Conservation (phyloP, 2,797 vertebrate genomes). For the Poliocrania exsul region DNA sequence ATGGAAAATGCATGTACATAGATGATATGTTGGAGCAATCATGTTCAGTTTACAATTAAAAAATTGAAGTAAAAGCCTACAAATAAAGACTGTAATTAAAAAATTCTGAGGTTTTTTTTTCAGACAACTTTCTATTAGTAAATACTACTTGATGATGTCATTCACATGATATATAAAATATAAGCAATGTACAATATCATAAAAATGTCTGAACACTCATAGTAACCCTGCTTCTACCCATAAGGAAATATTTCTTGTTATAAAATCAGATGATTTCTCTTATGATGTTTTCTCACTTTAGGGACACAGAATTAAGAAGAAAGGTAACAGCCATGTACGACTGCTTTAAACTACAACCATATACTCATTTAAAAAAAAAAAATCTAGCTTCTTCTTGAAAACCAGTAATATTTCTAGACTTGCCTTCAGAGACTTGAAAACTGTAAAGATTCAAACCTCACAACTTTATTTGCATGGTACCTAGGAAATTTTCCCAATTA, state of each 20-base stretch:
- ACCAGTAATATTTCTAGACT: background rate
- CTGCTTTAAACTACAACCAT: background rate
- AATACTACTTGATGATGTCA: background rate
- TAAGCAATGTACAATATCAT: background rate
- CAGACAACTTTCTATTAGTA: background rate
- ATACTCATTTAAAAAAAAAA: too few species aligned
- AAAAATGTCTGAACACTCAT: background rate
- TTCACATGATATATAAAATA: background rate
- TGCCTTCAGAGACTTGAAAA: background rate
- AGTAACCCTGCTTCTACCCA: background rate
- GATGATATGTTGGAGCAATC: background rate
- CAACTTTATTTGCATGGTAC: background rate
- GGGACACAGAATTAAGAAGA: background rate
- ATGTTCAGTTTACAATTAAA: background rate
- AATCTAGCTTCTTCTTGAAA: background rate
- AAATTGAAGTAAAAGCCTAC: background rate
- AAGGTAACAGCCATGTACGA: background rate
- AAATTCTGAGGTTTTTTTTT: background rate
- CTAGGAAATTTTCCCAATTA: background rate
- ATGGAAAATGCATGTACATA: background rate
- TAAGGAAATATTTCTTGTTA: background rate
- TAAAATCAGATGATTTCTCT: background rate
- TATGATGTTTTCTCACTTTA: background rate
- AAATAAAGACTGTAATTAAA: background rate
- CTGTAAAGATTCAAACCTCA: background rate